Evolutionary conservation across 2,797 vertebrate genomes (phyloP).

Genomic region (Galago senegalensis): DNA sequence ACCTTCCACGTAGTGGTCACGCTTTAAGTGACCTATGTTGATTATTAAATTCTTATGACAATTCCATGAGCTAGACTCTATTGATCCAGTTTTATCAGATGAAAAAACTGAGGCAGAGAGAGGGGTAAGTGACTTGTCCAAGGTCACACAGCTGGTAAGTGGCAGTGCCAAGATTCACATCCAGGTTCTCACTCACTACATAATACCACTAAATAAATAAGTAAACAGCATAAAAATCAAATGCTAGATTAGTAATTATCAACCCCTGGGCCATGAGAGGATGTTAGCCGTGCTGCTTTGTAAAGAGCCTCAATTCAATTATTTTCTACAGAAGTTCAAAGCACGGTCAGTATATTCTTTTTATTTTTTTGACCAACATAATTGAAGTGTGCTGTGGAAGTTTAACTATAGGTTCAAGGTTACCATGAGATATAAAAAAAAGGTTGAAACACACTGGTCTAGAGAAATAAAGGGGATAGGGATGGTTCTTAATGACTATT

Average conservation of each 20-base stretch:
- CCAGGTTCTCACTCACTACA: neutral
- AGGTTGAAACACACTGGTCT: too few species aligned
- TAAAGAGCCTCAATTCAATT: too few species aligned
- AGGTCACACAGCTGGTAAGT: neutral
- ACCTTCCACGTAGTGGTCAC: neutral
- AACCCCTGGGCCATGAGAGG: too few species aligned
- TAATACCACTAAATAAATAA: neutral
- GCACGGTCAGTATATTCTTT: too few species aligned
- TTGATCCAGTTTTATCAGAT: neutral
- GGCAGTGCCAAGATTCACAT: neutral
- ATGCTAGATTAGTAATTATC: too few species aligned
- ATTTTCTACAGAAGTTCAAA: too few species aligned
- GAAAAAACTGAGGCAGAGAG: neutral
- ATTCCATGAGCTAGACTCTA: neutral
- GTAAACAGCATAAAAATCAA: neutral
- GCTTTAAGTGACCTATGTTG: neutral
- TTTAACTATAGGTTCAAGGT: too few species aligned
- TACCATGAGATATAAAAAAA: too few species aligned
- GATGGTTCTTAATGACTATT: neutral
- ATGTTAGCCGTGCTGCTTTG: too few species aligned
- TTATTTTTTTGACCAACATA: too few species aligned
- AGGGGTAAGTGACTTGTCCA: neutral
- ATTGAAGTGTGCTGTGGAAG: too few species aligned
- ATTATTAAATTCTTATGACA: neutral
- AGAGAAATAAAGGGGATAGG: too few species aligned